Percentiles rank a stretch among this genome's conserved stretches.
Evolutionary conservation across 2,888 invertebrate genomes (phyloP).

Genomic region (Zygothrica quintamaculata): DNA sequence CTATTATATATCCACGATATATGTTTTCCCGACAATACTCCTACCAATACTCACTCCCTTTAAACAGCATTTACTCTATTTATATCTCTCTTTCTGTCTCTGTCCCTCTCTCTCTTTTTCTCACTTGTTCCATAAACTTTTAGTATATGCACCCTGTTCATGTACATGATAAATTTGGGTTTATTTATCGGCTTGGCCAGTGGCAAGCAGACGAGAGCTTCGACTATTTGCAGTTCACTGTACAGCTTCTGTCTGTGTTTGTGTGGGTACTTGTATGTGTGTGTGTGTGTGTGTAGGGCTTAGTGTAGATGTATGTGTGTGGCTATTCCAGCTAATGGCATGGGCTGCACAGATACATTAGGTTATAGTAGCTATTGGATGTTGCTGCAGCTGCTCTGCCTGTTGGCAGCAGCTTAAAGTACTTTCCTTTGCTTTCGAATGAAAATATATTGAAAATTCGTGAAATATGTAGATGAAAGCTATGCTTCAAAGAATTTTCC

Average conservation of each 20-base stretch:
- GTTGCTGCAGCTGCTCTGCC: slow-evolving; percentile 43
- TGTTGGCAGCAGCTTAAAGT: slow-evolving; percentile 49
- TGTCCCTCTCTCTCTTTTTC: not conserved
- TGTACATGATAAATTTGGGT: slow-evolving; percentile 76
- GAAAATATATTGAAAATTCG: slow-evolving; percentile 4
- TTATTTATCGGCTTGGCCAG: slow-evolving; percentile 69
- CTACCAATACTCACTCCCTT: slow-evolving; percentile 2
- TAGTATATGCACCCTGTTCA: slow-evolving; percentile 28
- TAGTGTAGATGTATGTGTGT: slow-evolving; percentile 12
- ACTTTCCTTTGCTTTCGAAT: slow-evolving; percentile 8
- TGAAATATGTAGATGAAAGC: no score
- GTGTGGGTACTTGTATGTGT: no score
- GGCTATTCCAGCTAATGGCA: slow-evolving; percentile 60
- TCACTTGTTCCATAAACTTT: not conserved
- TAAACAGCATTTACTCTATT: no score
- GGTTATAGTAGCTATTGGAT: slow-evolving; percentile 35
- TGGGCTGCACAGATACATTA: slow-evolving; percentile 63
- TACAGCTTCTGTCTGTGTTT: no score
- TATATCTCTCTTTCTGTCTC: no score
- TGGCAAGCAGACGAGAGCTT: slow-evolving; percentile 52
- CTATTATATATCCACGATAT: slow-evolving; percentile 75
- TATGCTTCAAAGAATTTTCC: no score
- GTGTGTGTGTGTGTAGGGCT: slow-evolving; percentile 9
- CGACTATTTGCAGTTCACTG: slow-evolving; percentile 58
- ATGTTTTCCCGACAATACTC: slow-evolving; percentile 38